Conservation (phyloP, 1,140 invertebrate genomes). For the Tetramorium simillimum region DNA sequence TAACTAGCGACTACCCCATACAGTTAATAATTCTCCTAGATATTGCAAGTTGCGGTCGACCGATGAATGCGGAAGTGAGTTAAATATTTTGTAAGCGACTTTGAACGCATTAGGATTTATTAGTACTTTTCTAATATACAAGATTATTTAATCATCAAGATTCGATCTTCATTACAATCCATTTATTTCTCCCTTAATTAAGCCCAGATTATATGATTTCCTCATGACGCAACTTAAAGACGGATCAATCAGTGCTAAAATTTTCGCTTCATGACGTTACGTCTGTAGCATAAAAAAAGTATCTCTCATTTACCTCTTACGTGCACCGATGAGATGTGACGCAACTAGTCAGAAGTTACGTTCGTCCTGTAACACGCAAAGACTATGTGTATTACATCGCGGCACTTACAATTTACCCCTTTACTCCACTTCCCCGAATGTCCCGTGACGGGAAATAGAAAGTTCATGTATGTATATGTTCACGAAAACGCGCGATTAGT, state of each 20-base stretch:
- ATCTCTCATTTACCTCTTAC: constrained; percentile 63
- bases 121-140: neutral
- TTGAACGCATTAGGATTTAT: neutral
- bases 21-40: neutral
- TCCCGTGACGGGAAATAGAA: constrained; percentile 18
- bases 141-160: neutral
- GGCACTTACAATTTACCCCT: constrained; percentile 20
- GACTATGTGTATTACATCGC: constrained; percentile 14
- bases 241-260: constrained; percentile 9
- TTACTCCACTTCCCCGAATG: neutral
- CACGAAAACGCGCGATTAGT: constrained; percentile 10
- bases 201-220: neutral
- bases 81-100: constrained; percentile 3
- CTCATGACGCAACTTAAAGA: constrained; percentile 1
- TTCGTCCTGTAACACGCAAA: constrained; percentile 30
- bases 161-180: neutral
- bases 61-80: neutral
- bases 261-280: neutral
- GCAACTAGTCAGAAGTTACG: constrained; percentile 57
- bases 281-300: constrained; percentile 17
- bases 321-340: constrained; percentile 49
- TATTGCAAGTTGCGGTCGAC: neutral
- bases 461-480: neutral
- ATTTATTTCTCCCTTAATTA: neutral
- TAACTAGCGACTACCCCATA: neutral